Evolutionary conservation across 2,797 vertebrate genomes (phyloP), one percentile per base, ranked within the genome.

Genomic region (Gallinago nigripennis): DNA sequence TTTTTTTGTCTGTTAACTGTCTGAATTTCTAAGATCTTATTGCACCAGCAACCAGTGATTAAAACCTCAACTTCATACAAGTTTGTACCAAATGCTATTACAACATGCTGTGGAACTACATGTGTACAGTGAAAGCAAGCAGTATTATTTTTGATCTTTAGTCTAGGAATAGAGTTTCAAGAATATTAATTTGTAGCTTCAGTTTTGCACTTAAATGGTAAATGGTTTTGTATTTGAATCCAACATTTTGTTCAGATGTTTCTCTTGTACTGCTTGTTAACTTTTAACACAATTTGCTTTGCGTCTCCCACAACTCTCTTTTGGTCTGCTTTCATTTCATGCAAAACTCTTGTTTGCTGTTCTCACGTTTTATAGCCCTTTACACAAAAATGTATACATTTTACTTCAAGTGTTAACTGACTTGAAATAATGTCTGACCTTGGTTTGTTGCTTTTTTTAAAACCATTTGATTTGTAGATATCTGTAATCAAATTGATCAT

Each of bases 41-140:
- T 66, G 86, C 93, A 97, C 93, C 96, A 98, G 97, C 96, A 96
- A 86, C 1, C 3, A 89, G 78, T 56, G 14, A 95, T 81, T 88
- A 79, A 92, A 95, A 91, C 75, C 96, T 61, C 88, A 81, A 85
- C 39, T 96, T 97, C 82, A 80, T 92, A 87, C 37, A 63, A 48
- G 28, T 94, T 96, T 94, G 70, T 94, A 97, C 71, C 72, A 94
- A 85, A 92, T 80, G 41, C 78, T 94, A 41, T 43, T 94, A 91
- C 39, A 93, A 90, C 24, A 27, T 83, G 77, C 80, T 93, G 68
- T 97, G 70, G 82, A 94, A 72, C 60, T 94, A 80, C 80, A 73
- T 78, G 68, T 94, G 69, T 95, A 93, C 65, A 91, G 76, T 90
- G 65, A 89, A 94, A 90, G 56, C 70, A 75, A 68, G 37, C 85